phyloP scores from a whole-genome alignment of 2,797 vertebrate genomes.

The Dicrostonyx torquatus region DNA sequence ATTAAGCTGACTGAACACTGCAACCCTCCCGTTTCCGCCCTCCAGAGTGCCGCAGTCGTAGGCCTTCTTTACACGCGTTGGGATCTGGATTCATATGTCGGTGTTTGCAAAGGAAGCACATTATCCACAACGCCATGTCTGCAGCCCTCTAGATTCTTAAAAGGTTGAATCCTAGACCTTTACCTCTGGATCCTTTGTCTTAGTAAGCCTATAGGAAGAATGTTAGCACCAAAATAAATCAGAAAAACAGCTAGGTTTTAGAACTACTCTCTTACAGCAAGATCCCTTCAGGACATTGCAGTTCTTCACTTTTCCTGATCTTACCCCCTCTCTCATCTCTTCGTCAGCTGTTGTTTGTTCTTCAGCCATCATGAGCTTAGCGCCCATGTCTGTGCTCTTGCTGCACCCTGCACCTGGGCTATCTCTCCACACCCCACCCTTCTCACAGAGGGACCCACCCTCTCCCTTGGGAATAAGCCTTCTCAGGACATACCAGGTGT shows the following conservation, averaged over 20 bases:
- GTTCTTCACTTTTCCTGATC: neutral
- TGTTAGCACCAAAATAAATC: neutral
- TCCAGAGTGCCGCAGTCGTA: neutral
- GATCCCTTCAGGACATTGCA: neutral
- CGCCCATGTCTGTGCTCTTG: neutral
- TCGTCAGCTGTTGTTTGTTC: neutral
- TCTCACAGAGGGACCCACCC: neutral
- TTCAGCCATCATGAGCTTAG: neutral
- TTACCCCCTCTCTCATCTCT: neutral
- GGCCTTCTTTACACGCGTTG: too few relatives aligned
- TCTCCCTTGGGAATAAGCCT: neutral
- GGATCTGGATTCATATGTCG: fast-evolving
- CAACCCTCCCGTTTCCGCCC: neutral
- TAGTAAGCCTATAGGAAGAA: constrained; percentile 1
- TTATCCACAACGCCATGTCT: neutral
- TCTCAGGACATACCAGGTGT: neutral
- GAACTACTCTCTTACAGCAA: neutral
- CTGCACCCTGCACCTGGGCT: too few relatives aligned
- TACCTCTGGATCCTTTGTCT: neutral
- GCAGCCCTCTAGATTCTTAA: neutral
- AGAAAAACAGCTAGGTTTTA: neutral
- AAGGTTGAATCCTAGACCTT: neutral
- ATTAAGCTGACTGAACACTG: neutral
- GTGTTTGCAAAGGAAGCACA: neutral
- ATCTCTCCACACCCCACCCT: neutral